phyloP scores from a whole-genome alignment of 2,888 invertebrate species.

The Rhingia rostrata region DNA sequence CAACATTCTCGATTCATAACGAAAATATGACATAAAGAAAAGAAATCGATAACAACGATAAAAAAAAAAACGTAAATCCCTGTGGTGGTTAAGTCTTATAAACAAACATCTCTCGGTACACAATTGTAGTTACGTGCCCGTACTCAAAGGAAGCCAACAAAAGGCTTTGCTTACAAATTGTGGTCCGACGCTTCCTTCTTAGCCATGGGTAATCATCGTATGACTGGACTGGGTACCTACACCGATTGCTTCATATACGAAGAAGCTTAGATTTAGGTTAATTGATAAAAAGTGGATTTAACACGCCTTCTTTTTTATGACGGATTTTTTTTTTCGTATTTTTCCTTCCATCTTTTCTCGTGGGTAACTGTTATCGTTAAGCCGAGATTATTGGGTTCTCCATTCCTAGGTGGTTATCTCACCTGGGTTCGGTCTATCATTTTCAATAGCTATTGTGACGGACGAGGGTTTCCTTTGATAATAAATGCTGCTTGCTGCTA shows the following conservation, averaged over 20 bases:
- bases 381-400: conserved; percentile 14
- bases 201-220: conserved; percentile 11
- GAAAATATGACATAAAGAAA: conserved; percentile 22
- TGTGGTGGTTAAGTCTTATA: conserved; percentile 8
- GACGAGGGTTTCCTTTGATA: background rate
- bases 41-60: background rate
- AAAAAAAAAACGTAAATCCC: background rate
- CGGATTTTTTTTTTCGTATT: background rate
- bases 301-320: conserved; percentile 16
- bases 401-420: conserved; percentile 34
- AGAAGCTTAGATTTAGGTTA: conserved; percentile 49
- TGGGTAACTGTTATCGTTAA: conserved; percentile 13
- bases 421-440: background rate
- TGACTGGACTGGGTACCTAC: background rate
- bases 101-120: conserved; percentile 29
- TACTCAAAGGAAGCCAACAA: conserved; percentile 31
- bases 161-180: conserved; percentile 32
- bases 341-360: background rate
- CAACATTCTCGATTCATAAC: background rate
- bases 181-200: conserved; percentile 16
- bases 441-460: too few relatives aligned
- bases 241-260: background rate
- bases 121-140: conserved; percentile 12
- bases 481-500: background rate
- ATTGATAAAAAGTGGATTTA: conserved; percentile 49